Evolutionary conservation across 2,797 vertebrate species (phyloP).

Genomic region (Acanthurus lineatus): DNA sequence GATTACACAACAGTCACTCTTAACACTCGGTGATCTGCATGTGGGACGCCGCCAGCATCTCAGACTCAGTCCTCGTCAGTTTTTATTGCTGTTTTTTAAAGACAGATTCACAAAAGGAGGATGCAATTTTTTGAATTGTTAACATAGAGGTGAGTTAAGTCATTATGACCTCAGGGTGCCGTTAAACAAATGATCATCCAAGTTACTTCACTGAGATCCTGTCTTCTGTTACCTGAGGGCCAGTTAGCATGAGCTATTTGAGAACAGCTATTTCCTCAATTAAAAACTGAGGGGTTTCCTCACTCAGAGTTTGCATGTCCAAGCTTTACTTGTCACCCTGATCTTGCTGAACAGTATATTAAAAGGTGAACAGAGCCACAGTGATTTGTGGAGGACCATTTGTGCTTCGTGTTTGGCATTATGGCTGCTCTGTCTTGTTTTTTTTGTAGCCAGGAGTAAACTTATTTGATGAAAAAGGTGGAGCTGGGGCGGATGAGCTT

Average conservation of each 20-base stretch:
- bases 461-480: too few species aligned
- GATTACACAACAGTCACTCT: constrained; percentile 21
- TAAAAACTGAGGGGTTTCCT: not conserved
- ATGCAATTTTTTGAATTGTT: not conserved
- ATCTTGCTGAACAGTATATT: too few species aligned
- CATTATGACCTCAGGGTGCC: not conserved
- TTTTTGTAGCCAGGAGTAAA: too few species aligned
- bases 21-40: constrained; percentile 7
- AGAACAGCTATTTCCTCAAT: not conserved
- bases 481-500: too few species aligned
- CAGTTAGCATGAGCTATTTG: not conserved
- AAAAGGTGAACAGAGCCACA: too few species aligned
- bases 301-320: too few species aligned
- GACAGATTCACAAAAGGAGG: not conserved
- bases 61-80: not conserved
- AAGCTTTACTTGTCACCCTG: too few species aligned
- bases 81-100: not conserved
- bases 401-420: too few species aligned
- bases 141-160: not conserved
- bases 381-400: too few species aligned
- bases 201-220: not conserved
- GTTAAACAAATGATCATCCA: not conserved
- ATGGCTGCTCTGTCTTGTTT: too few species aligned
- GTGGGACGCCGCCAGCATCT: not conserved
- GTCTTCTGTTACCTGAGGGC: not conserved